Base-by-base conservation (phyloP, 2,888 invertebrate genomes). In the Papilio protenor region DNA sequence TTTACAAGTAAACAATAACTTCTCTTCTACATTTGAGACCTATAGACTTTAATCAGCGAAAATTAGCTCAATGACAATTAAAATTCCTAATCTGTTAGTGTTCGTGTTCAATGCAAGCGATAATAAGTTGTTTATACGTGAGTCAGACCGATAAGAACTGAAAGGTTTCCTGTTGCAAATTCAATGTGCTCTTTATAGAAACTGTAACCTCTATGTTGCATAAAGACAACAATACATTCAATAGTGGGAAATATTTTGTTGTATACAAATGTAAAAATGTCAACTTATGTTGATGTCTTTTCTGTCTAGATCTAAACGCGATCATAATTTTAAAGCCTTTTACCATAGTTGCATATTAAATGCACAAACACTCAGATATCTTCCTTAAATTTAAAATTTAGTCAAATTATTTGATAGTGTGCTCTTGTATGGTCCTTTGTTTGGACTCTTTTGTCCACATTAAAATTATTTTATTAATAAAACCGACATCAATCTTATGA, bases 51-150 rank as follows among this genome's bases (percentile, higher is more conserved):
- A n/a, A 11, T 45, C 66, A 69, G 12, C n/a, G 18, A 12, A 40
- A 66, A 66, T 66, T 52, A 52, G 52, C 27, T 72, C 18, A 72
- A 55, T 55, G 18, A 33, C 72, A 72, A 72, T 55, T 71, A 52
- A 72, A 72, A 72, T 72, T 55, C 72, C 33, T 72, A 72, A 72
- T 71, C 14, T 55, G n/a, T 55, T 72, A 55, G n/a, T n/a, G n/a
- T 72, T 33, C 52, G 55, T 33, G 55, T 72, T 72, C 33, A 55
- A 72, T 52, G 12, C 12, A n/a, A 16, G 33, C 52, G 72, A 72
- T 55, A 72, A 71, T 23, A 23, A 33, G 52, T 55, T 33, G 72
- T 33, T 72, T 55, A 55, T 33, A 33, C 16, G 23, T 72, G 72
- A 72, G 52, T 72, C 52, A 72, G 72, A n/a, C 18, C 72, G 66